Evolutionary conservation across 2,888 invertebrate species (phyloP).

Genomic region (Conops quadrifasciatus): DNA sequence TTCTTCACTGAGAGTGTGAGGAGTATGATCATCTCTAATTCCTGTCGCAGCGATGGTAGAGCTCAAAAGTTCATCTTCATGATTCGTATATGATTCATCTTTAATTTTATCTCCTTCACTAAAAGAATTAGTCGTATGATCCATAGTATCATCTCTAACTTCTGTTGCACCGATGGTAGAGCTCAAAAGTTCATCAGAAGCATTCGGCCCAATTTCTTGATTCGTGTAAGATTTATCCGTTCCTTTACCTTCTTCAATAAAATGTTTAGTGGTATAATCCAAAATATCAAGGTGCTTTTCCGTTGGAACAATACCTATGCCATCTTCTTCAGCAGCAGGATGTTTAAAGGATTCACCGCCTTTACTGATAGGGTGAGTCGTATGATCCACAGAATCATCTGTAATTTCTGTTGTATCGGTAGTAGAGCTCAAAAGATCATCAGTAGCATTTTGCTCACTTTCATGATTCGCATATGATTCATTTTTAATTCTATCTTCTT

Average conservation of each 20-base stretch:
- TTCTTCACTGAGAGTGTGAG: too few species aligned
- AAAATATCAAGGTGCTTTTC: background rate
- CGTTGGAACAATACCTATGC: background rate
- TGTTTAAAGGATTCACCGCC: background rate
- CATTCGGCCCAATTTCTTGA: background rate
- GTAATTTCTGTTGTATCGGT: conserved; percentile 13
- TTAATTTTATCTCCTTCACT: too few species aligned
- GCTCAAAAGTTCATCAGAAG: conserved; percentile 2
- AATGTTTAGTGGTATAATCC: background rate
- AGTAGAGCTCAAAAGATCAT: conserved; percentile 33
- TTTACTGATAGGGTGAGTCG: too few species aligned
- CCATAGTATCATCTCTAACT: background rate
- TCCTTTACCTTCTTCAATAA: too few species aligned
- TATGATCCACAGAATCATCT: too few species aligned
- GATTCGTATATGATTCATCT: too few species aligned
- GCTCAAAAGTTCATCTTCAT: conserved; percentile 14
- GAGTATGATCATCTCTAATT: background rate
- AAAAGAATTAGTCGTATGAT: conserved; percentile 12
- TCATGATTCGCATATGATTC: too few species aligned
- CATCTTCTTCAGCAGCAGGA: background rate
- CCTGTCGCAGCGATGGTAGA: conserved; percentile 33
- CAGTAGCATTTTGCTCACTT: background rate
- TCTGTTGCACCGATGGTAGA: conserved; percentile 33
- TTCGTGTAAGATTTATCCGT: too few species aligned
- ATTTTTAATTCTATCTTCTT: too few species aligned